These are phyloP conservation scores for Catotricha subobsoleta DNA, from an alignment of 2,888 invertebrate genomes.

Conservation along the genomic window DNA sequence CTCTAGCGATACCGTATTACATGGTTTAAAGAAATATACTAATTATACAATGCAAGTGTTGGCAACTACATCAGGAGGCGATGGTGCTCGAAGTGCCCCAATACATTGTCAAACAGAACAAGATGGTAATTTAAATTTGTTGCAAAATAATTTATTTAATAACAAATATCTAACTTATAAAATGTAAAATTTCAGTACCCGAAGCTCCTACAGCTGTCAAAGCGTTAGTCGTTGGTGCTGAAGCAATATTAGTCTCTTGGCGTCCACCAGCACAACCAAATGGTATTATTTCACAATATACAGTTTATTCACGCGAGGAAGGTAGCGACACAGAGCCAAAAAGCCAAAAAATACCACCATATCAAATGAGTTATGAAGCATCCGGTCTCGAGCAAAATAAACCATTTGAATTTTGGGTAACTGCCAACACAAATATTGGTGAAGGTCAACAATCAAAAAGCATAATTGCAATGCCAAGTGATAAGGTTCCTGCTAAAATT, in stretches of 20 bases:
- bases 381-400: constrained; percentile 62
- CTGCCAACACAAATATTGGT: constrained; percentile 83
- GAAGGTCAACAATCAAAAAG: constrained; percentile 83
- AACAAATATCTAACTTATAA: neutral
- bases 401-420: constrained; percentile 87
- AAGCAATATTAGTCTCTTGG: constrained; percentile 88
- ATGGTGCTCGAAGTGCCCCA: constrained; percentile 57
- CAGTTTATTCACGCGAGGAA: constrained; percentile 70
- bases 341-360: constrained; percentile 61
- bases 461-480: constrained; percentile 65
- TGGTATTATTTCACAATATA: constrained; percentile 84
- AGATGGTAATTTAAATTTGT: constrained; percentile 46
- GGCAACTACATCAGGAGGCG: constrained; percentile 87
- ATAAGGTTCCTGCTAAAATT: constrained; percentile 72
- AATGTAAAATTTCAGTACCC: constrained; percentile 38
- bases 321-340: constrained; percentile 43
- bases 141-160: neutral
- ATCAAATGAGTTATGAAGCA: constrained; percentile 75
- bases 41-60: constrained; percentile 95
- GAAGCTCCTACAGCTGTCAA: constrained; percentile 87
- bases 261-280: constrained; percentile 82
- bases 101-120: constrained; percentile 91
- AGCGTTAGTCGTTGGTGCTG: constrained; percentile 78
- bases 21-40: constrained; percentile 83
- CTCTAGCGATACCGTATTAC: constrained; percentile 84